Conservation (phyloP, 2,888 invertebrate genomes). For the Frankliniella fusca region DNA sequence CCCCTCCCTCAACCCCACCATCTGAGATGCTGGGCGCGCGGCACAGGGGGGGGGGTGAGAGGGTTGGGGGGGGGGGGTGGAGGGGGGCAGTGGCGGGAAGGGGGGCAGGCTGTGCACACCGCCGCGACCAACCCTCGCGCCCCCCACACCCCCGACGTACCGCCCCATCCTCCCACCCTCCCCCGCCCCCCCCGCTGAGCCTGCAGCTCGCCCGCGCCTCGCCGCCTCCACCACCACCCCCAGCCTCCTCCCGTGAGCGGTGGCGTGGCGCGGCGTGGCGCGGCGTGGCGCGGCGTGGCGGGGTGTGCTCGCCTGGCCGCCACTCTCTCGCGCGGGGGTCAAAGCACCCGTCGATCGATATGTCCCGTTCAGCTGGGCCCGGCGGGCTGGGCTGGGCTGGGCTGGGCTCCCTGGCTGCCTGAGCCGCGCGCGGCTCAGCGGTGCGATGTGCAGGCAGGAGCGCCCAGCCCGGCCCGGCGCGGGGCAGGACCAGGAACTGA, state of each 20-base stretch:
- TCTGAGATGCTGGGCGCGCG: constrained; percentile 1
- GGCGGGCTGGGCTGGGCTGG: too few species aligned
- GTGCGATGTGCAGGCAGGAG: too few species aligned
- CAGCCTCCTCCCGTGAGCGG: neutral
- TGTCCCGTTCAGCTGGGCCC: constrained; percentile 7
- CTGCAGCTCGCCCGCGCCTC: neutral
- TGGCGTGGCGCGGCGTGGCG: too few species aligned
- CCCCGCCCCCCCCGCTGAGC: neutral
- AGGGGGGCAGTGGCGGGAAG: neutral
- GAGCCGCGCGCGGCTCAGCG: too few species aligned
- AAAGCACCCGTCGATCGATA: constrained; percentile 17
- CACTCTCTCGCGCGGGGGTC: neutral
- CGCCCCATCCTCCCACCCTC: neutral
- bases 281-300: too few species aligned
- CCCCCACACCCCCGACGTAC: too few species aligned
- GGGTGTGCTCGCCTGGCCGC: neutral
- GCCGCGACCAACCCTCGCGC: too few species aligned
- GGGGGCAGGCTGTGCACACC: too few species aligned
- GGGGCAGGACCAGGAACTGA: too few species aligned
- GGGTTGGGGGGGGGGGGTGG: neutral
- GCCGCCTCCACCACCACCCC: neutral
- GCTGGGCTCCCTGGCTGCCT: too few species aligned
- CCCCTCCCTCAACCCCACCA: neutral
- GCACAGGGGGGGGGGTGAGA: neutral
- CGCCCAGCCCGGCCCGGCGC: too few species aligned